Evolutionary conservation across 1,140 invertebrate species (phyloP).

Genomic region (Aphelenchoides besseyi): DNA sequence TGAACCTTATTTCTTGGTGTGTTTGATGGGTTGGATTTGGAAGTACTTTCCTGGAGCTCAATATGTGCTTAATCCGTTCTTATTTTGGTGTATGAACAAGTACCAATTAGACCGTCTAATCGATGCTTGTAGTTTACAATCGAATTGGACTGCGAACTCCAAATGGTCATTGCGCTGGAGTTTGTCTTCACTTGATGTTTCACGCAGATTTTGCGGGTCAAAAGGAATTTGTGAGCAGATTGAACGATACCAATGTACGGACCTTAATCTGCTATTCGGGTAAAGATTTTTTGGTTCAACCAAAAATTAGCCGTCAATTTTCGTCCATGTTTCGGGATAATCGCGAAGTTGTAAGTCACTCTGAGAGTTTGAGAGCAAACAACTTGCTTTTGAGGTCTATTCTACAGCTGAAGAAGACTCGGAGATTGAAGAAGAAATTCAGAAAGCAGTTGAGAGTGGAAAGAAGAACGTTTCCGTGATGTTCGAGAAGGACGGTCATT

Average conservation of each 20-base stretch:
- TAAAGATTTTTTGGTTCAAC: conserved; percentile 38
- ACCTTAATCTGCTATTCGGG: conserved; percentile 32
- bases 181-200: conserved; percentile 25
- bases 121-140: conserved; percentile 29
- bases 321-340: conserved; percentile 20
- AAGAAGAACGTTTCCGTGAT: conserved; percentile 25
- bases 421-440: neutral
- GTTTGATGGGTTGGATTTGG: conserved; percentile 23
- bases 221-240: conserved; percentile 16
- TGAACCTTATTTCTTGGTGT: conserved; percentile 23
- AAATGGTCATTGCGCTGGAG: conserved; percentile 19
- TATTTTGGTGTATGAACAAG: conserved; percentile 19
- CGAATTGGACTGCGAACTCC: conserved; percentile 17
- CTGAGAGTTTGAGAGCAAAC: neutral
- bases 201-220: conserved; percentile 31
- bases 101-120: neutral
- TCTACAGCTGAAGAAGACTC: conserved; percentile 24
- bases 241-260: conserved; percentile 32
- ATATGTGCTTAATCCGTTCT: conserved; percentile 20
- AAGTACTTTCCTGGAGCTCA: conserved; percentile 6
- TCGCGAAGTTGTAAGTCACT: conserved; percentile 25
- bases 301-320: conserved; percentile 34
- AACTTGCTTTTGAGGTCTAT: conserved; percentile 21
- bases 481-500: conserved; percentile 41
- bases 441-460: conserved; percentile 18